phyloP scores from a whole-genome alignment of 2,113 vertebrate species.

The Strix aluco region DNA sequence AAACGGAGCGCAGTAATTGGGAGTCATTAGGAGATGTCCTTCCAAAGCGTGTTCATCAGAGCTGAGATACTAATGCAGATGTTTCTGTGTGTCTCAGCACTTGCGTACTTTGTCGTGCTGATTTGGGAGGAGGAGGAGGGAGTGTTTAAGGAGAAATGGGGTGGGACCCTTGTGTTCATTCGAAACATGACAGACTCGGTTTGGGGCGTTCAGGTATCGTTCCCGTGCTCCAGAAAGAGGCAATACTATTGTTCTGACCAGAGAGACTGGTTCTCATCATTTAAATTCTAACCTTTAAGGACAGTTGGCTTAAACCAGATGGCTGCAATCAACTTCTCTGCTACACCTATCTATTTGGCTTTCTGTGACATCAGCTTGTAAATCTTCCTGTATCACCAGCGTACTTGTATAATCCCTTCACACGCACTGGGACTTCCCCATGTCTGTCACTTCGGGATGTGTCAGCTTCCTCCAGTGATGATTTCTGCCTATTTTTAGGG shows the following conservation, averaged over 20 bases:
- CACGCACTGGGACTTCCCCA: not conserved
- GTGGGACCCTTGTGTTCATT: not conserved
- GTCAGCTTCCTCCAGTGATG: conserved; percentile 23
- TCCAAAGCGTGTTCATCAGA: not conserved
- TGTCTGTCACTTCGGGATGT: not conserved
- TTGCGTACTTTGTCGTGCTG: not conserved
- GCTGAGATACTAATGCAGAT: not conserved
- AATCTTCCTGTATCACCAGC: not conserved
- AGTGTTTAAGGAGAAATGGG: not conserved
- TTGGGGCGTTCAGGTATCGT: accelerated
- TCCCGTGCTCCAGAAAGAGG: not conserved
- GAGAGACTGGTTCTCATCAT: not conserved
- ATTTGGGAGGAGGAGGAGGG: not conserved
- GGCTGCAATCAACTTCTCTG: not conserved
- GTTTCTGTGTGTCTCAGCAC: not conserved
- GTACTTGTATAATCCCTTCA: not conserved
- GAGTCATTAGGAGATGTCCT: not conserved
- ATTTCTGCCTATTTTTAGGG: conserved; percentile 10
- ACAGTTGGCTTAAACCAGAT: not conserved
- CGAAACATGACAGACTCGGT: not conserved
- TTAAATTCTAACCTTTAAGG: not conserved
- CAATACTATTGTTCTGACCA: not conserved
- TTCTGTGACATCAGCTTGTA: not conserved
- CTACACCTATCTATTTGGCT: not conserved
- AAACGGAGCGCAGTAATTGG: not conserved